phyloP scores from a whole-genome alignment of 2,888 invertebrate species.

The Physocephala rufipes region DNA sequence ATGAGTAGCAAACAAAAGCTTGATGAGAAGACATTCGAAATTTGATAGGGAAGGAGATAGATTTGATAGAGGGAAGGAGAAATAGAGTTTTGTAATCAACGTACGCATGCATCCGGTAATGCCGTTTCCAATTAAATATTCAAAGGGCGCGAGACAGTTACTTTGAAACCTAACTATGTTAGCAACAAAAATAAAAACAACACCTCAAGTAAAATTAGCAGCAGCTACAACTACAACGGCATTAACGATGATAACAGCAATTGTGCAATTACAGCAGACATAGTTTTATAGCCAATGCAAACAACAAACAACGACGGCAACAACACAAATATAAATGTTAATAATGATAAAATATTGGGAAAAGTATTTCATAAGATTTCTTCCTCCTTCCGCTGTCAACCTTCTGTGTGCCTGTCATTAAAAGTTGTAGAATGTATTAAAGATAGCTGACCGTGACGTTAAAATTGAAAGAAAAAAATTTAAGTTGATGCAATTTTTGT shows the following conservation, averaged over 20 bases:
- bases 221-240: background rate
- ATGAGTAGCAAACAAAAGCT: conserved; percentile 20
- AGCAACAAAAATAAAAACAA: background rate
- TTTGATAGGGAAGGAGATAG: no score
- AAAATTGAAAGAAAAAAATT: conserved; percentile 2
- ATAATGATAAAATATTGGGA: background rate
- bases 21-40: no score
- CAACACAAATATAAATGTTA: background rate
- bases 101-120: background rate
- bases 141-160: no score
- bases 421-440: conserved; percentile 8
- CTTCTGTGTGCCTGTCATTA: conserved; percentile 7
- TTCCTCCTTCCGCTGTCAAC: background rate
- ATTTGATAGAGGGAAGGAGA: background rate
- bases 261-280: no score
- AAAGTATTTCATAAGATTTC: background rate
- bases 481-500: conserved; percentile 33
- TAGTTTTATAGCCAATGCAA: no score
- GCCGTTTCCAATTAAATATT: no score
- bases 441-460: conserved; percentile 3
- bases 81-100: background rate
- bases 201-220: background rate
- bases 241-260: no score
- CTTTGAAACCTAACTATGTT: background rate
- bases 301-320: conserved; percentile 1